A percentile compares a stretch with the other conserved stretches of the same genome.
Conservation (phyloP, 1,140 invertebrate species). For the Tetragnatha versicolor region DNA sequence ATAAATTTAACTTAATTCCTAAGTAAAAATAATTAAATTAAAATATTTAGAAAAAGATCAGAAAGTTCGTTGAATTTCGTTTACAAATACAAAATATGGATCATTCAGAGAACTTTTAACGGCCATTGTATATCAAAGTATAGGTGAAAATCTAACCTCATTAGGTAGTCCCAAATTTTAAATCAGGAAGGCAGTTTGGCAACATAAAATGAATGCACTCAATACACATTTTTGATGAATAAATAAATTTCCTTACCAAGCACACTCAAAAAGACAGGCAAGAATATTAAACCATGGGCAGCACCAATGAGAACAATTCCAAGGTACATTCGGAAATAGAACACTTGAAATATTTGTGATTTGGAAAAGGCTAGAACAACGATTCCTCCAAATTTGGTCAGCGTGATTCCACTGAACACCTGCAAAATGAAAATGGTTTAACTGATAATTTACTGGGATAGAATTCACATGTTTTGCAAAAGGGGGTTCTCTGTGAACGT, state of each 20-base stretch:
- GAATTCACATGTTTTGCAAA: too few species aligned
- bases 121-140: background rate
- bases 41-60: too few species aligned
- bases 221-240: background rate
- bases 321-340: slow-evolving; percentile 96
- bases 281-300: slow-evolving; percentile 85
- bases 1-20: too few species aligned
- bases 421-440: slow-evolving; percentile 64
- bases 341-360: slow-evolving; percentile 92
- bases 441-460: too few species aligned
- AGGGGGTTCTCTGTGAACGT: too few species aligned
- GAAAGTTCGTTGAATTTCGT: too few species aligned
- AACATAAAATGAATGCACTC: background rate
- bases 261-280: slow-evolving; percentile 92
- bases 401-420: slow-evolving; percentile 90
- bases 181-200: background rate
- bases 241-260: slow-evolving; percentile 77
- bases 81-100: too few species aligned
- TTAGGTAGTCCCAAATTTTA: background rate
- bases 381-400: slow-evolving; percentile 92
- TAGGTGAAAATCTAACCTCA: background rate
- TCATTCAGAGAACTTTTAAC: too few species aligned
- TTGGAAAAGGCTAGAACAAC: slow-evolving; percentile 89
- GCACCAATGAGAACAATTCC: slow-evolving; percentile 89
- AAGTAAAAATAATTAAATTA: too few species aligned